phyloP scores from a whole-genome alignment of 2,888 invertebrate species.

The Ophion costatus region DNA sequence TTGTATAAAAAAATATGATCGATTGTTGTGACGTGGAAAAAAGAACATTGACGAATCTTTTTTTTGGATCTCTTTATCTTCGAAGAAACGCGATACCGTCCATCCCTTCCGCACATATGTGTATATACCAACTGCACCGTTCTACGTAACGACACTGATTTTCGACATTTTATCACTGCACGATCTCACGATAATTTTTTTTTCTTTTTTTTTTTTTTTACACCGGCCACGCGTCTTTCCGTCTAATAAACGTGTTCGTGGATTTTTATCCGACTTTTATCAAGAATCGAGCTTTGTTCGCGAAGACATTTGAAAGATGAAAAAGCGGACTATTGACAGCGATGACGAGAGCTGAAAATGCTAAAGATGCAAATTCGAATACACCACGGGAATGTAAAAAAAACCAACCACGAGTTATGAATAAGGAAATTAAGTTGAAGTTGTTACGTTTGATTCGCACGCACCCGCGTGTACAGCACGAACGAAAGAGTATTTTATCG shows the following conservation, averaged over 20 bases:
- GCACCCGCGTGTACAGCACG: neutral
- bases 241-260: neutral
- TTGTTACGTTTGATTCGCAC: neutral
- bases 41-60: slow-evolving; percentile 9
- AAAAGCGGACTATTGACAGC: neutral
- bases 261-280: slow-evolving; percentile 40
- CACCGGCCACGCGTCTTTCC: neutral
- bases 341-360: neutral
- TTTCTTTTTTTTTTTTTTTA: slow-evolving; percentile 8
- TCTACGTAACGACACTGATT: slow-evolving; percentile 9
- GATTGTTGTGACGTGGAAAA: neutral
- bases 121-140: neutral
- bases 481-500: slow-evolving; percentile 5
- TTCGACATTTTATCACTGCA: slow-evolving; percentile 40
- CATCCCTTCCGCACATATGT: neutral
- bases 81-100: neutral
- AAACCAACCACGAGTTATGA: neutral
- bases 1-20: neutral
- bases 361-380: neutral
- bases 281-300: slow-evolving; percentile 14
- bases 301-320: neutral
- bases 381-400: neutral
- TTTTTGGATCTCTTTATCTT: neutral
- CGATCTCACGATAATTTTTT: slow-evolving; percentile 3
- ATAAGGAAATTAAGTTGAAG: neutral